A percentile compares a stretch with the other conserved stretches of the same genome.
Conservation (phyloP, 2,113 vertebrate genomes). For the Dendrocopos noguchii region DNA sequence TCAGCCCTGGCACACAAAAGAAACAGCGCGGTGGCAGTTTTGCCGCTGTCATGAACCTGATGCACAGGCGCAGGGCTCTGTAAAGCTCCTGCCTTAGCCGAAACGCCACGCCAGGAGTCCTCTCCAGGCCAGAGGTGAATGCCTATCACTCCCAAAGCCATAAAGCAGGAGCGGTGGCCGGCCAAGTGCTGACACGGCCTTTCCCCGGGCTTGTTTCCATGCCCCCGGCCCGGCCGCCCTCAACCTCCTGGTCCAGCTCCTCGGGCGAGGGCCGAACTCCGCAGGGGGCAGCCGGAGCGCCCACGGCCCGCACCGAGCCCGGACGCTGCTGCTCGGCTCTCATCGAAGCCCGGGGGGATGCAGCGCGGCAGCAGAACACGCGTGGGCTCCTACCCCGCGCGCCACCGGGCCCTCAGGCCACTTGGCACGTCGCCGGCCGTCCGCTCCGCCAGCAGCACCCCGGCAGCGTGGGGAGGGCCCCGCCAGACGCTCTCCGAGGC, state of each 20-base stretch:
- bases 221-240: not conserved
- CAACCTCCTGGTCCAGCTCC: not conserved
- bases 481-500: not conserved
- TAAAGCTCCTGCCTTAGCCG: constrained; percentile 27
- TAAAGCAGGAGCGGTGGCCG: not conserved
- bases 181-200: not conserved
- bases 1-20: constrained; percentile 38
- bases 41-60: not conserved
- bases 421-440: not conserved
- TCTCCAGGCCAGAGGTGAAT: constrained; percentile 23
- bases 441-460: not conserved
- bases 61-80: not conserved
- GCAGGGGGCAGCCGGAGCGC: not conserved
- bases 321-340: not conserved
- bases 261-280: accelerated
- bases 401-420: not conserved
- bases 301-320: not conserved
- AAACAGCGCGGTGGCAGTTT: constrained; percentile 41
- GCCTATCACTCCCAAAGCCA: not conserved
- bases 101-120: constrained; percentile 1
- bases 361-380: not conserved
- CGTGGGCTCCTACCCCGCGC: not conserved
- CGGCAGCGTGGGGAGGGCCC: not conserved
- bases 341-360: too few species aligned
- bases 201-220: not conserved